Percentiles rank a stretch among this genome's conserved stretches.
These are phyloP conservation scores for Rhinoraja longicauda DNA, from an alignment of 2,797 vertebrate species.

Conservation along the genomic window DNA sequence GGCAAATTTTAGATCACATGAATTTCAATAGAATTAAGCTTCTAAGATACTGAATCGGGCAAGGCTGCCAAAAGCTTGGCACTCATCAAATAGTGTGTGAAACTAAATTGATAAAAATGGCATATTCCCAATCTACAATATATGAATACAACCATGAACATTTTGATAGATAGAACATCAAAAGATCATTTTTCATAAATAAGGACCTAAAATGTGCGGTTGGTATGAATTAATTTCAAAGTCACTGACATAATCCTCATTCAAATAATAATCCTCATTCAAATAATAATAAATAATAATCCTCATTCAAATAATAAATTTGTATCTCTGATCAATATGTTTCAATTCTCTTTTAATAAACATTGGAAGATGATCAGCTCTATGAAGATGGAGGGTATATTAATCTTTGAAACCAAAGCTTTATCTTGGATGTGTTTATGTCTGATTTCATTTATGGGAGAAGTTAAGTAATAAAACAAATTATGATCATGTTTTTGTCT, in stretches of 20 bases:
- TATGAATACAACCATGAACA: neutral
- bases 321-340: neutral
- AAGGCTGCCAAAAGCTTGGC: neutral
- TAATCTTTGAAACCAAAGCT: neutral
- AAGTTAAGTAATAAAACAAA: neutral
- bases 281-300: no score
- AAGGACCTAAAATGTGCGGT: neutral
- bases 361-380: neutral
- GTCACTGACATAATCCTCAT: neutral
- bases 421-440: neutral
- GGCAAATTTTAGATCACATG: neutral
- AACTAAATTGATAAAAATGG: neutral
- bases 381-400: neutral
- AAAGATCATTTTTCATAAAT: neutral
- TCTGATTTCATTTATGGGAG: neutral
- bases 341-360: neutral
- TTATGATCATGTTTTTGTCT: neutral
- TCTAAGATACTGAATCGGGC: neutral
- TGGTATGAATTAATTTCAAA: neutral
- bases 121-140: neutral
- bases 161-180: neutral
- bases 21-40: neutral
- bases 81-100: neutral
- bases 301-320: neutral
- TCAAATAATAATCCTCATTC: constrained; percentile 9